Percentiles rank a stretch among this genome's conserved stretches.
Evolutionary conservation across 2,113 vertebrate genomes (phyloP).

Genomic region (Vombatus ursinus): DNA sequence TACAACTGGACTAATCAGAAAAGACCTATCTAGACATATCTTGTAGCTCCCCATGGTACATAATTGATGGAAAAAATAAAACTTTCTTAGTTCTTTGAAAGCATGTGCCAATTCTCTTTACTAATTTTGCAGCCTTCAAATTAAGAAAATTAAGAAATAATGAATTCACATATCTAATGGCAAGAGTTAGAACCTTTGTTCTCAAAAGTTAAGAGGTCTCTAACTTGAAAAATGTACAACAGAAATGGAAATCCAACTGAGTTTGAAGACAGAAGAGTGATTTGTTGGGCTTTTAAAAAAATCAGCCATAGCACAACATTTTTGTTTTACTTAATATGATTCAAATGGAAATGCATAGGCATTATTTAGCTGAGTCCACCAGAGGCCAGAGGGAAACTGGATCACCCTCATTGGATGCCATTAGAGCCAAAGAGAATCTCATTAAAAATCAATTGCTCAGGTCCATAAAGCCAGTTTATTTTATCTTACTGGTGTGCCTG

Average conservation of each 20-base stretch:
- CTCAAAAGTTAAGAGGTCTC: neutral
- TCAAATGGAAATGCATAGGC: conserved; percentile 74
- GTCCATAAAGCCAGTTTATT: conserved; percentile 87
- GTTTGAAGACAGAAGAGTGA: conserved; percentile 22
- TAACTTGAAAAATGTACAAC: neutral
- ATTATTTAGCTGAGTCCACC: conserved; percentile 68
- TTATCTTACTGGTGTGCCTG: conserved; percentile 85
- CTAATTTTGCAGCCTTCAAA: neutral
- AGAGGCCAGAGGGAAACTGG: conserved; percentile 75
- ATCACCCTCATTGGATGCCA: conserved; percentile 82
- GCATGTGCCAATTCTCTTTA: neutral
- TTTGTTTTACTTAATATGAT: conserved; percentile 76
- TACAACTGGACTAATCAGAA: neutral
- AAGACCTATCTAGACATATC: neutral
- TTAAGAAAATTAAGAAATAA: conserved; percentile 12
- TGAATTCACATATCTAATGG: neutral
- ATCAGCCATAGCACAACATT: conserved; percentile 65
- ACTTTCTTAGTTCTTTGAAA: neutral
- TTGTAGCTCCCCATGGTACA: neutral
- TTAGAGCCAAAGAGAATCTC: conserved; percentile 84
- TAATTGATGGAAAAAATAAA: neutral
- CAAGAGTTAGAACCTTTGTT: neutral
- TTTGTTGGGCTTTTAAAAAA: neutral
- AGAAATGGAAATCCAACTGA: conserved; percentile 39
- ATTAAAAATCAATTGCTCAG: conserved; percentile 87